Percentiles rank a stretch among this genome's conserved stretches.
These are phyloP conservation scores for Pyxicephalus adspersus DNA, from an alignment of 2,113 vertebrate genomes.

Conservation along the genomic window DNA sequence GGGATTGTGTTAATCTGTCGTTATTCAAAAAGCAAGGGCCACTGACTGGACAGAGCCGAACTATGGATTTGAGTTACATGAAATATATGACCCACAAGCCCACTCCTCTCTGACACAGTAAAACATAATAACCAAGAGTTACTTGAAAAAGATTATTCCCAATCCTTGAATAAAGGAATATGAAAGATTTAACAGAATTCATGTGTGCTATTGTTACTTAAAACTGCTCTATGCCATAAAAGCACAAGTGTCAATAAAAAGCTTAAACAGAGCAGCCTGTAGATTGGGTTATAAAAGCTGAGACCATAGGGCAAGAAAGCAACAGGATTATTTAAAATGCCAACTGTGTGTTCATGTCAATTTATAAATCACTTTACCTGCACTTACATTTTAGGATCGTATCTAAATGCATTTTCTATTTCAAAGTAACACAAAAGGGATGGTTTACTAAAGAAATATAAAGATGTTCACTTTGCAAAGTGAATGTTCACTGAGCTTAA, in stretches of 20 bases:
- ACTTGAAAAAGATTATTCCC: constrained; percentile 10
- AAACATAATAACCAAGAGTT: constrained; percentile 12
- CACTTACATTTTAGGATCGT: background rate
- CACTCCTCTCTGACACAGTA: background rate
- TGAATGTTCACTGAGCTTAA: no score
- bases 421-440: no score
- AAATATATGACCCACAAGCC: background rate
- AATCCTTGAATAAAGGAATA: constrained; percentile 30
- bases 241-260: constrained; percentile 39
- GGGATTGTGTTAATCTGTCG: constrained; percentile 44
- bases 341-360: background rate
- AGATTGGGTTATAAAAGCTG: constrained; percentile 2
- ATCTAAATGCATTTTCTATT: no score
- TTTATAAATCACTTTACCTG: background rate
- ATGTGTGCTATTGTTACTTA: constrained; percentile 5
- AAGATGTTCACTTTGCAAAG: no score
- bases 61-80: background rate
- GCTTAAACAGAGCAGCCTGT: constrained; percentile 9
- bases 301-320: constrained; percentile 7
- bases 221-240: constrained; percentile 40
- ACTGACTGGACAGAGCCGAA: background rate
- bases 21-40: background rate
- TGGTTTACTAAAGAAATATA: no score
- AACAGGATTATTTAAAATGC: background rate
- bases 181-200: constrained; percentile 27